phyloP scores from a whole-genome alignment of 2,113 vertebrate genomes.

The Pollimyrus isidori region DNA sequence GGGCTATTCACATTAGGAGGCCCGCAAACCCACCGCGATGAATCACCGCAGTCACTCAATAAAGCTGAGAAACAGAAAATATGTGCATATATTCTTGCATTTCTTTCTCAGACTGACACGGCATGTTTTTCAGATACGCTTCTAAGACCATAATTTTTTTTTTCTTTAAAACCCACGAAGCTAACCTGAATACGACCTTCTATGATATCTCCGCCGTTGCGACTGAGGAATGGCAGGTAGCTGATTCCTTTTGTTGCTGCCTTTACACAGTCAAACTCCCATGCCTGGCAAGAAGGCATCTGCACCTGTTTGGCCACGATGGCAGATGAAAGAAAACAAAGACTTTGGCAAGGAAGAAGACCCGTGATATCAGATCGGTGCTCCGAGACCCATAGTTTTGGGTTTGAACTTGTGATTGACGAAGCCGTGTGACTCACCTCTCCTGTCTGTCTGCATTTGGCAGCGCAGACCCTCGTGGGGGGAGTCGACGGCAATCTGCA shows the following conservation, averaged over 20 bases:
- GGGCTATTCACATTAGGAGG: constrained; percentile 7
- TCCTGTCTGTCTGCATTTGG: constrained; percentile 3
- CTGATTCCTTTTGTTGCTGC: background rate
- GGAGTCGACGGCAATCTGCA: background rate
- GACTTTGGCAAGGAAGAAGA: background rate
- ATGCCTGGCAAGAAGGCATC: background rate
- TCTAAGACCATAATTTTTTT: background rate
- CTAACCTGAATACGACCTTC: background rate
- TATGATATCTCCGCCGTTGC: background rate
- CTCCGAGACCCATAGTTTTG: background rate
- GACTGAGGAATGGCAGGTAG: background rate
- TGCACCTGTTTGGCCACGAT: background rate
- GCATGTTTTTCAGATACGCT: background rate
- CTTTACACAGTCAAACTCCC: background rate
- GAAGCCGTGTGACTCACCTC: background rate
- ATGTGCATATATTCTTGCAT: background rate
- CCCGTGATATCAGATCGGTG: background rate
- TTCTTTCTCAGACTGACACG: background rate
- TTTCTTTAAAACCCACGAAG: background rate
- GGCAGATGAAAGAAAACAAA: background rate
- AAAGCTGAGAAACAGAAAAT: background rate
- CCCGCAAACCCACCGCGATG: background rate
- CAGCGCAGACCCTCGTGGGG: background rate
- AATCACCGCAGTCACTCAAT: constrained; percentile 10
- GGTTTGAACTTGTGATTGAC: background rate